Evolutionary conservation across 1,140 invertebrate genomes (phyloP).

Genomic region (Drosophila bocki): DNA sequence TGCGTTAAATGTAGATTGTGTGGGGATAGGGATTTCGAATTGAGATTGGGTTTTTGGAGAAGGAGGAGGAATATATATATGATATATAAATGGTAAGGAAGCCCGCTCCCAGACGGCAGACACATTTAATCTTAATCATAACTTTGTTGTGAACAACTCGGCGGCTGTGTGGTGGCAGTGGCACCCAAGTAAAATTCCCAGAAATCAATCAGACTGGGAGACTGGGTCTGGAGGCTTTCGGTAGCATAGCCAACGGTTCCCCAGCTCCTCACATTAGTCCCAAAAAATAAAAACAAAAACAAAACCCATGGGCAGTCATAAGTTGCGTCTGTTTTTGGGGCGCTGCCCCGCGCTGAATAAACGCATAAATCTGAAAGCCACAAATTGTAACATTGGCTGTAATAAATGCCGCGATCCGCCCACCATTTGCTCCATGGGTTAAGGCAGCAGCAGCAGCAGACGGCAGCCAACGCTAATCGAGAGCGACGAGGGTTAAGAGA

Average conservation of each 20-base stretch:
- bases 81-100: slow-evolving; percentile 31
- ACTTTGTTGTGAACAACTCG: slow-evolving; percentile 69
- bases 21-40: neutral
- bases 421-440: slow-evolving; percentile 76
- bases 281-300: neutral
- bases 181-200: slow-evolving; percentile 62
- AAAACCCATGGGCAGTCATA: slow-evolving; percentile 59
- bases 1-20: slow-evolving; percentile 38
- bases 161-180: slow-evolving; percentile 51
- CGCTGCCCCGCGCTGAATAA: slow-evolving; percentile 69
- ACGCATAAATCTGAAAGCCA: slow-evolving; percentile 80
- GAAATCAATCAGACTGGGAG: slow-evolving; percentile 77
- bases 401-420: slow-evolving; percentile 84
- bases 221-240: slow-evolving; percentile 47
- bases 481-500: slow-evolving; percentile 37
- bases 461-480: slow-evolving; percentile 73
- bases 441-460: slow-evolving; percentile 12
- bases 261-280: slow-evolving; percentile 20
- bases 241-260: slow-evolving; percentile 68
- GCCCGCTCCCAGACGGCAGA: slow-evolving; percentile 41
- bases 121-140: slow-evolving; percentile 76
- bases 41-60: neutral
- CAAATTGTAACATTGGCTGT: slow-evolving; percentile 85
- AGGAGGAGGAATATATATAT: slow-evolving; percentile 7
- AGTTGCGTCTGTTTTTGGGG: slow-evolving; percentile 60